Evolutionary conservation across 1,140 invertebrate species (phyloP).

Genomic region (Pachypsylla venusta): DNA sequence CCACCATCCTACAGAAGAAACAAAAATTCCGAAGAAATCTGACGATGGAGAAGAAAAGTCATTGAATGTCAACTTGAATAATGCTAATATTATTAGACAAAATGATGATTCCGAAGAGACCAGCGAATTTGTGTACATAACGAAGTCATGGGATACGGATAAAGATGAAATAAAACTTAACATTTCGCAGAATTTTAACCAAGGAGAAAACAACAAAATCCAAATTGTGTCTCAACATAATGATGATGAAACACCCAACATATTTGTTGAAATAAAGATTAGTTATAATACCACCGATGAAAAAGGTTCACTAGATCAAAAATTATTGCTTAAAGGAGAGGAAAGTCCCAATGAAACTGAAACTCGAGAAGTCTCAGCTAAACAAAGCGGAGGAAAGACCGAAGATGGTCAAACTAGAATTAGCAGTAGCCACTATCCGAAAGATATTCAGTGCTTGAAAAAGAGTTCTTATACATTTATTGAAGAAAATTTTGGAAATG

Average conservation of each 20-base stretch:
- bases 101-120: too few relatives aligned
- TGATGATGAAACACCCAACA: neutral
- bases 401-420: too few relatives aligned
- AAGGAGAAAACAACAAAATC: neutral
- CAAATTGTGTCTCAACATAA: neutral
- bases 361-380: neutral
- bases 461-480: neutral
- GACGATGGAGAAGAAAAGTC: neutral
- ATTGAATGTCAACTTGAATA: neutral
- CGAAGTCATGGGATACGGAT: neutral
- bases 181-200: neutral
- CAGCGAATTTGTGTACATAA: too few relatives aligned
- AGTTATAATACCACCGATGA: neutral
- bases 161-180: slow-evolving; percentile 3
- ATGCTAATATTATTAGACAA: too few relatives aligned
- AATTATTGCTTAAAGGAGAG: neutral
- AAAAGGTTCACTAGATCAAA: slow-evolving; percentile 5
- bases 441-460: neutral
- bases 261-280: slow-evolving; percentile 1
- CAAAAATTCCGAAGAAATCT: neutral
- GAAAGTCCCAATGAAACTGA: neutral
- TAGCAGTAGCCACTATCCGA: too few relatives aligned
- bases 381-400: neutral
- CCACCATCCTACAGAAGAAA: neutral
- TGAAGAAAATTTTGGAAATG: neutral